Evolutionary conservation across 2,113 vertebrate genomes (phyloP).

Genomic region (Athene cunicularia): DNA sequence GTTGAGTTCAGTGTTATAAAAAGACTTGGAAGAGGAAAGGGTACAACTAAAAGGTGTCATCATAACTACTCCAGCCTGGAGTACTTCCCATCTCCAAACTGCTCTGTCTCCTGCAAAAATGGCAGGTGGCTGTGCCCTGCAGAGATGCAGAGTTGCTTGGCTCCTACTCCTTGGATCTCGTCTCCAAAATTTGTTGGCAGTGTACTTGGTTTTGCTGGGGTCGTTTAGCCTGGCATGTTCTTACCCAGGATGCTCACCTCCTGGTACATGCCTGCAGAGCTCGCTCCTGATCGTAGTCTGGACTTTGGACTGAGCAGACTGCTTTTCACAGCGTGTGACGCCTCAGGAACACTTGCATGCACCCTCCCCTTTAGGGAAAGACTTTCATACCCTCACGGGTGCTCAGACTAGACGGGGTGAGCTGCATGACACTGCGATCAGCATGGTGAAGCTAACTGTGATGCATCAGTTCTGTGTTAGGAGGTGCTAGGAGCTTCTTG

Average conservation of each 20-base stretch:
- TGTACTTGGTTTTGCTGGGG: background rate
- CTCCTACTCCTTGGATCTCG: background rate
- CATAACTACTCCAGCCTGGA: constrained; percentile 24
- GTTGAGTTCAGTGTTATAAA: constrained; percentile 19
- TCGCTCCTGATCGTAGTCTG: background rate
- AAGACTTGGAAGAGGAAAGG: constrained; percentile 42
- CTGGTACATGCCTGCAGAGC: background rate
- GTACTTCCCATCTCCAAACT: background rate
- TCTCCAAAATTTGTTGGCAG: background rate
- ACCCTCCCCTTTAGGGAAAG: background rate
- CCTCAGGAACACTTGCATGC: fast-evolving
- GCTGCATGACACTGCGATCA: fast-evolving
- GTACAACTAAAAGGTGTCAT: background rate
- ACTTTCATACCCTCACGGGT: fast-evolving
- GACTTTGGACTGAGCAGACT: background rate
- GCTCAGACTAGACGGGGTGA: background rate
- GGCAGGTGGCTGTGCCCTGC: constrained; percentile 32
- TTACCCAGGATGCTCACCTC: background rate
- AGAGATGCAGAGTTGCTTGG: background rate
- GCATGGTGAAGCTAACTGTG: background rate
- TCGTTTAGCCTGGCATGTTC: background rate
- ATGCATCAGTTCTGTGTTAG: fast-evolving
- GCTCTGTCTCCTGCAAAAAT: background rate
- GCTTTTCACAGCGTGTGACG: background rate
- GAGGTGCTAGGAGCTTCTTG: background rate